These are phyloP conservation scores for Apocheima hispidaria DNA, from an alignment of 2,888 invertebrate species.

Conservation along the genomic window DNA sequence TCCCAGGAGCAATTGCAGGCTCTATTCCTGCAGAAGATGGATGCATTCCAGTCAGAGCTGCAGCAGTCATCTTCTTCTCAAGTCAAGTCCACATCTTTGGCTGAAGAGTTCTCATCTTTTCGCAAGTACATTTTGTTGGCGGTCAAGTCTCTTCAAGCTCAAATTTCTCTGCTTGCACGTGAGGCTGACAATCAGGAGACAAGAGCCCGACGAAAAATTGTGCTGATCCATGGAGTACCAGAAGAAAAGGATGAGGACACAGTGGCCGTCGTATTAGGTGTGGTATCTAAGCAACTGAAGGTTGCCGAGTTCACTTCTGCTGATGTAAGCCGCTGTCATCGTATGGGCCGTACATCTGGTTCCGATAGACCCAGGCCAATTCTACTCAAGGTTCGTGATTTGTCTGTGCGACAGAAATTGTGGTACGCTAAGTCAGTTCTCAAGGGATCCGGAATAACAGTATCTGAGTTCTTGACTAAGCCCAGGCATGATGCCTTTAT, in stretches of 20 bases:
- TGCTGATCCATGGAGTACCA: neutral
- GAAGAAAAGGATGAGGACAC: neutral
- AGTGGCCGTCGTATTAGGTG: neutral
- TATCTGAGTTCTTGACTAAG: neutral
- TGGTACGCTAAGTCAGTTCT: neutral
- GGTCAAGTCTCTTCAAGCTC: neutral
- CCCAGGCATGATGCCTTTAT: constrained; percentile 1
- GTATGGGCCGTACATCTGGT: neutral
- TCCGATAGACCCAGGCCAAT: neutral
- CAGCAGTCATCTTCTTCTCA: neutral
- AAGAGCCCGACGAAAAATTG: neutral
- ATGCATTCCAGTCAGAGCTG: neutral
- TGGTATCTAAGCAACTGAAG: neutral
- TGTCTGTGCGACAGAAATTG: neutral
- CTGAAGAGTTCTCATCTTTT: neutral
- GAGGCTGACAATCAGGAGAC: neutral
- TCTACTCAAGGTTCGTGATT: neutral
- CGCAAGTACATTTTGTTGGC: neutral
- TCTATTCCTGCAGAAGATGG: neutral
- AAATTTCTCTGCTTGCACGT: neutral
- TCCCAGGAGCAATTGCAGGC: neutral
- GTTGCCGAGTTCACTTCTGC: neutral
- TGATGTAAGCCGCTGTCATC: neutral
- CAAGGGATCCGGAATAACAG: neutral
- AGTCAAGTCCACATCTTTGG: neutral